Conservation (phyloP, 2,888 invertebrate species). For the Ophion costatus region DNA sequence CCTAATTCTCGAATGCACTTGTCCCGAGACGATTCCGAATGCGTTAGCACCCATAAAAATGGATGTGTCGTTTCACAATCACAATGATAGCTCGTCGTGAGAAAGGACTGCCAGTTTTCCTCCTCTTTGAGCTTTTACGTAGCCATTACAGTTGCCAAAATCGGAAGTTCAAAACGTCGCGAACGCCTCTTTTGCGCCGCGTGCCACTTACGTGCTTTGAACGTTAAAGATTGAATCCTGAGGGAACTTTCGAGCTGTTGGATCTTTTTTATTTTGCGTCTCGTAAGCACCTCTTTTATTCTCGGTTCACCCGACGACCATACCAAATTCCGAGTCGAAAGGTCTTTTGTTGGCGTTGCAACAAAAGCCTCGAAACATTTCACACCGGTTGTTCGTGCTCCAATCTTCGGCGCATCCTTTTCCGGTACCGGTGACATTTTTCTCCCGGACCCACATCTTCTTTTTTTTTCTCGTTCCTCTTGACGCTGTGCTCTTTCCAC, state of each 20-base stretch:
- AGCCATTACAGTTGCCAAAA: slow-evolving; percentile 9
- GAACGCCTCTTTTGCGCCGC: slow-evolving; percentile 17
- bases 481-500: not conserved
- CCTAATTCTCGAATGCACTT: too few relatives aligned
- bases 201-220: slow-evolving; percentile 31
- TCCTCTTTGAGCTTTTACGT: not conserved
- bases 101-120: not conserved
- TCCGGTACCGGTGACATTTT: slow-evolving; percentile 34
- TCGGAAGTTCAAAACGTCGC: slow-evolving; percentile 4
- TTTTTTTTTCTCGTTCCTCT: not conserved
- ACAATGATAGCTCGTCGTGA: not conserved
- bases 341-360: slow-evolving; percentile 49
- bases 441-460: not conserved
- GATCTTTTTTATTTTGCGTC: slow-evolving; percentile 15
- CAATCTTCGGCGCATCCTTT: slow-evolving; percentile 45
- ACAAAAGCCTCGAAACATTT: slow-evolving; percentile 51
- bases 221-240: slow-evolving; percentile 33
- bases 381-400: slow-evolving; percentile 27
- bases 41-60: not conserved
- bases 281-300: slow-evolving; percentile 28
- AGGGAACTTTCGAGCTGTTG: slow-evolving; percentile 22
- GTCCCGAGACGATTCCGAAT: too few relatives aligned
- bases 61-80: not conserved
- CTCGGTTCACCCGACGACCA: slow-evolving; percentile 22
- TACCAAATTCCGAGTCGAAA: slow-evolving; percentile 34